phyloP scores from a whole-genome alignment of 2,888 invertebrate species.

The Leptinotarsa juncta region DNA sequence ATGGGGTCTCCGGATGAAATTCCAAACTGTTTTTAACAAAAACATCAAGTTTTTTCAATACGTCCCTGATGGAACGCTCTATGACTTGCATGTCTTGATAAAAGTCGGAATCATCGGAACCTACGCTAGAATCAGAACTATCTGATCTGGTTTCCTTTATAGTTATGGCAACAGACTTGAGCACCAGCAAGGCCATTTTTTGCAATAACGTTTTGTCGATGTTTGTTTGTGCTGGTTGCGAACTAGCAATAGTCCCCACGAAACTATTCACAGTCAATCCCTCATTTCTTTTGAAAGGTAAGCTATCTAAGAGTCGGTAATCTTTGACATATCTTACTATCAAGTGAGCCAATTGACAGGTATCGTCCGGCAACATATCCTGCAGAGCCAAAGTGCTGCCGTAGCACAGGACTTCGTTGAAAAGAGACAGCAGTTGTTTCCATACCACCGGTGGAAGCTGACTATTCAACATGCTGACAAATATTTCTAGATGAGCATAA shows the following conservation, averaged over 20 bases:
- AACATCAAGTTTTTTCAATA: conserved; percentile 81
- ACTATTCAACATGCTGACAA: conserved; percentile 77
- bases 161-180: conserved; percentile 90
- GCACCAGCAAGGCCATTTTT: conserved; percentile 85
- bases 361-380: conserved; percentile 88
- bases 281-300: conserved; percentile 62
- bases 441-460: conserved; percentile 85
- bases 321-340: conserved; percentile 89
- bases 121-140: conserved; percentile 84
- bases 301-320: conserved; percentile 76
- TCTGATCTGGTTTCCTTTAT: conserved; percentile 91
- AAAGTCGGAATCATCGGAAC: conserved; percentile 86
- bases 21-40: conserved; percentile 85
- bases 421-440: conserved; percentile 85
- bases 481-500: conserved; percentile 85
- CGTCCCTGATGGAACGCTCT: conserved; percentile 86
- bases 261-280: conserved; percentile 64
- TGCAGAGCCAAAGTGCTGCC: conserved; percentile 91
- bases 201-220: conserved; percentile 85
- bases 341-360: conserved; percentile 86
- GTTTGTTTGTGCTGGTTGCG: conserved; percentile 58
- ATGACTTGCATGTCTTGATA: conserved; percentile 91
- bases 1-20: conserved; percentile 88
- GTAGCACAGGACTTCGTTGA: conserved; percentile 91
- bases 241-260: conserved; percentile 62